Evolutionary conservation across 2,888 invertebrate species (phyloP).

Genomic region (Copidosoma aretas): DNA sequence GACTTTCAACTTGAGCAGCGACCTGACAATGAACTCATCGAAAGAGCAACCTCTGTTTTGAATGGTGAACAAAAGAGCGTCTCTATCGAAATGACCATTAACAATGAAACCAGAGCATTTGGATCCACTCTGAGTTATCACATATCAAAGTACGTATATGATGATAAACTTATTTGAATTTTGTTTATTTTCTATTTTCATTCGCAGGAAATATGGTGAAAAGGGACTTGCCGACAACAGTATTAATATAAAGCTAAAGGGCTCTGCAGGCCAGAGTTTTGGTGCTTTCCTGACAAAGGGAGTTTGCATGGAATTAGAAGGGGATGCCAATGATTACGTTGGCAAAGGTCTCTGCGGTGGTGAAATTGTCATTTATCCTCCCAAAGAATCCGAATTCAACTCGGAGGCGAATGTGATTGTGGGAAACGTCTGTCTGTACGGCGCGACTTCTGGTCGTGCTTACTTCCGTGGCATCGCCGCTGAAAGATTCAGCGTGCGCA

Average conservation of each 20-base stretch:
- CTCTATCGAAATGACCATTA: conserved; percentile 79
- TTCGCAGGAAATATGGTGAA: conserved; percentile 81
- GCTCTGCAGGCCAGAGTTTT: conserved; percentile 99
- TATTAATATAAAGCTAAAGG: conserved; percentile 82
- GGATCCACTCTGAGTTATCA: conserved; percentile 92
- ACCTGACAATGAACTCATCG: conserved; percentile 79
- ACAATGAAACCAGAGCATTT: conserved; percentile 92
- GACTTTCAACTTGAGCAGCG: conserved; percentile 88
- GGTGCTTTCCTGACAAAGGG: conserved; percentile 95
- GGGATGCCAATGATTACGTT: conserved; percentile 98
- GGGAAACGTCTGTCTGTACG: conserved; percentile 97
- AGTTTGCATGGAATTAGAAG: conserved; percentile 87
- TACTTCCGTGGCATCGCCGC: conserved; percentile 97
- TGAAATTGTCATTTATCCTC: conserved; percentile 90
- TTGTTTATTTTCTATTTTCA: conserved; percentile 7
- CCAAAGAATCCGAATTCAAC: conserved; percentile 82
- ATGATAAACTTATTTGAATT: conserved; percentile 62
- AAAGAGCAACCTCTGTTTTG: conserved; percentile 75
- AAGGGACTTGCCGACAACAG: conserved; percentile 82
- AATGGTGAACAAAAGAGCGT: conserved; percentile 74
- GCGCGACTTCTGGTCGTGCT: conserved; percentile 92
- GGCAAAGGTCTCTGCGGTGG: conserved; percentile 97
- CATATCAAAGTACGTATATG: conserved; percentile 82
- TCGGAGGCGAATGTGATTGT: conserved; percentile 96
- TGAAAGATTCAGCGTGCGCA: conserved; percentile 97